Evolutionary conservation across 1,140 invertebrate species (phyloP).

Genomic region (Diabrotica virgifera): DNA sequence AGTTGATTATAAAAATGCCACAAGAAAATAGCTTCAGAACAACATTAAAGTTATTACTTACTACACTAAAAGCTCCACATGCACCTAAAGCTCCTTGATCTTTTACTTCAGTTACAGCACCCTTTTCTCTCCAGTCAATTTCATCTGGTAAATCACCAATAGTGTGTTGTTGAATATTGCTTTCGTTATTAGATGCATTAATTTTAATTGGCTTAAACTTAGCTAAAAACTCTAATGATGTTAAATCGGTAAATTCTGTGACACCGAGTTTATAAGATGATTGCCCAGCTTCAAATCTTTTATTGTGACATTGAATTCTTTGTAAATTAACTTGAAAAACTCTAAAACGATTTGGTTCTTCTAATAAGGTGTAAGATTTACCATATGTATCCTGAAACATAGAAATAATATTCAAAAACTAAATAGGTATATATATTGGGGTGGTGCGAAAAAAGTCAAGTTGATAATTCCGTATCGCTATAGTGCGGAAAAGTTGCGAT

Average conservation of each 20-base stretch:
- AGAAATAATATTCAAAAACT: too few species aligned
- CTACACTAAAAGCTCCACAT: not conserved
- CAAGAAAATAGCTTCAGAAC: too few species aligned
- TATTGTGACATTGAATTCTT: not conserved
- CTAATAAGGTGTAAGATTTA: not conserved
- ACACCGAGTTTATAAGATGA: not conserved
- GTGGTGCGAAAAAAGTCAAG: too few species aligned
- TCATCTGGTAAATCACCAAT: not conserved
- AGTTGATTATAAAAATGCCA: too few species aligned
- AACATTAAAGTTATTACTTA: not conserved
- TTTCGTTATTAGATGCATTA: too few species aligned
- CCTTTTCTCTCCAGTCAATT: not conserved
- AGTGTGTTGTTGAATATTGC: too few species aligned
- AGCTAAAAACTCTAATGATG: not conserved
- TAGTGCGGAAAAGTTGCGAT: too few species aligned
- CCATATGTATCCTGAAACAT: not conserved
- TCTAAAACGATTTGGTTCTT: not conserved
- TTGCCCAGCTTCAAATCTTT: not conserved
- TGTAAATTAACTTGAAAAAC: not conserved
- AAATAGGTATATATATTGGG: too few species aligned
- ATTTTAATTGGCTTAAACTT: not conserved
- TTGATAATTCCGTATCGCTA: too few species aligned
- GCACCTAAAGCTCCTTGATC: not conserved
- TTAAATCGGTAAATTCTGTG: slow-evolving; percentile 8
- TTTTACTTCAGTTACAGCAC: not conserved